Conservation (phyloP, 2,797 vertebrate species). For the Pseudopleuronectes americanus region DNA sequence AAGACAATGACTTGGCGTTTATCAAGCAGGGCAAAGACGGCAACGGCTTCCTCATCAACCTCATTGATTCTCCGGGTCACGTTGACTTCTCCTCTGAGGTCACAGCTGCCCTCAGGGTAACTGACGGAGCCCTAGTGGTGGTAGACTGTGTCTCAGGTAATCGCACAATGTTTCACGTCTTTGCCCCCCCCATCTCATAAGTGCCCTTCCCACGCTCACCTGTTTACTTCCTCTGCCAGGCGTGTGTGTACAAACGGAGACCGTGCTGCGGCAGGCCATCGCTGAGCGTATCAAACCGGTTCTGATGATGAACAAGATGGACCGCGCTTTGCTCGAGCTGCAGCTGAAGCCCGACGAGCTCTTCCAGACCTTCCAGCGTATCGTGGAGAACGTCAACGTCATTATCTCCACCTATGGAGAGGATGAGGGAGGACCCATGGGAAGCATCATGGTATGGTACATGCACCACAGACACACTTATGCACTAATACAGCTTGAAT, state of each 20-base stretch:
- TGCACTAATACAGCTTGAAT: neutral
- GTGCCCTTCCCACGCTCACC: neutral
- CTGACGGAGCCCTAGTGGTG: constrained; percentile 94
- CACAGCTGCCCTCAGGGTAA: constrained; percentile 93
- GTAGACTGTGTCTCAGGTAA: constrained; percentile 97
- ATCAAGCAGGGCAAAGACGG: constrained; percentile 96
- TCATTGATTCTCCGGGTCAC: constrained; percentile 94
- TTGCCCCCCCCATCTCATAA: neutral
- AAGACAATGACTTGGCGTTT: constrained; percentile 90
- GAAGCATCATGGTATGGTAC: constrained; percentile 91
- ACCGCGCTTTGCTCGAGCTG: constrained; percentile 92
- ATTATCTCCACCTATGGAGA: constrained; percentile 97
- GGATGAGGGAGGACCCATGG: constrained; percentile 94
- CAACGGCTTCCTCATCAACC: constrained; percentile 94
- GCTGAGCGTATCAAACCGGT: constrained; percentile 95
- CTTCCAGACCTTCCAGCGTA: constrained; percentile 93
- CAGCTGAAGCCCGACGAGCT: constrained; percentile 92
- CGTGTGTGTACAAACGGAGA: constrained; percentile 96
- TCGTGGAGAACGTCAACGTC: constrained; percentile 94
- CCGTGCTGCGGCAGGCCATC: constrained; percentile 94
- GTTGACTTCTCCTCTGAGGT: constrained; percentile 97
- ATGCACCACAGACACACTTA: neutral
- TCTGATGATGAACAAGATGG: constrained; percentile 99
- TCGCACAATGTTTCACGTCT: neutral
- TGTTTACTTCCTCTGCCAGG: constrained; percentile 73